phyloP scores from a whole-genome alignment of 2,113 vertebrate species.

The Percina caprodes region DNA sequence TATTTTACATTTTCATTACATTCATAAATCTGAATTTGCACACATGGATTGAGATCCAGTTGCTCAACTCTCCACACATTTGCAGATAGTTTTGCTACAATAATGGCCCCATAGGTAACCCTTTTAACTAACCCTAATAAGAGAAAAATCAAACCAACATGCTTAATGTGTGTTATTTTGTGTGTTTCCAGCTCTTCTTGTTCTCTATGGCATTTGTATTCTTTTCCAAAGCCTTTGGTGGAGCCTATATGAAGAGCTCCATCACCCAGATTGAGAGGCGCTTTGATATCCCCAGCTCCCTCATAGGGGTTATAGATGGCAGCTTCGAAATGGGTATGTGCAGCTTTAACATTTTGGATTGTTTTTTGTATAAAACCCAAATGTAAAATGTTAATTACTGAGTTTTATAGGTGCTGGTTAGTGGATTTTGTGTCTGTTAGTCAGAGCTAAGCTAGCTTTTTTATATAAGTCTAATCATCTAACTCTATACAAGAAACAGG shows the following conservation, averaged over 20 bases:
- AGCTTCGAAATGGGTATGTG: constrained; percentile 93
- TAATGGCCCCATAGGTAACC: background rate
- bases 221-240: constrained; percentile 88
- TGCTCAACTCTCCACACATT: background rate
- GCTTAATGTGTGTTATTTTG: constrained; percentile 18
- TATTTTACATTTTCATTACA: too few species aligned
- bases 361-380: too few species aligned
- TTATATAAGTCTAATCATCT: background rate
- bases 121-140: background rate
- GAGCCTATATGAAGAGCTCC: constrained; percentile 91
- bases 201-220: constrained; percentile 86
- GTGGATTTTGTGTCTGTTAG: too few species aligned
- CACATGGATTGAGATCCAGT: background rate
- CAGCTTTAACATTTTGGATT: background rate
- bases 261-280: constrained; percentile 94
- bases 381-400: too few species aligned
- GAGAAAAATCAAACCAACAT: background rate
- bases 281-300: constrained; percentile 90
- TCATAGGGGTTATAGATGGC: constrained; percentile 90
- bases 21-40: background rate
- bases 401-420: too few species aligned
- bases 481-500: background rate
- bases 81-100: background rate
- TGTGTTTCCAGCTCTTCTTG: constrained; percentile 87
- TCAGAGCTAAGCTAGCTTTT: too few species aligned